Evolutionary conservation across 2,888 invertebrate species (phyloP).

Genomic region (Caenorhabditis drosophilae): DNA sequence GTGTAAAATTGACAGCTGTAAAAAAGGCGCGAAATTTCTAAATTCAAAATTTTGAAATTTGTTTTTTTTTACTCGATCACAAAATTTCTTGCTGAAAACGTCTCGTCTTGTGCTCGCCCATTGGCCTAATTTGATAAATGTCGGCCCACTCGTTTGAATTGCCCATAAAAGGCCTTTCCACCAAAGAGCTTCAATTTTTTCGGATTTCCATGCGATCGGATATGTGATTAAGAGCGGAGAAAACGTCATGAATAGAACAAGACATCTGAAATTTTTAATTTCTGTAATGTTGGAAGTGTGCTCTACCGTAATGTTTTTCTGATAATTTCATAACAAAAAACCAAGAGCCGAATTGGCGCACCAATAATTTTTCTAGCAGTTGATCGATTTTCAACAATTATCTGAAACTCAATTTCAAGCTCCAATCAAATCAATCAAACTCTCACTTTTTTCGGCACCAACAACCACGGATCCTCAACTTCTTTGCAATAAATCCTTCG

Average conservation of each 20-base stretch:
- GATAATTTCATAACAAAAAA: background rate
- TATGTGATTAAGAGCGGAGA: conserved; percentile 42
- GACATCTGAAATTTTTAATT: conserved; percentile 29
- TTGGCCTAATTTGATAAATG: conserved; percentile 73
- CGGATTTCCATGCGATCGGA: conserved; percentile 33
- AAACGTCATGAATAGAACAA: conserved; percentile 41
- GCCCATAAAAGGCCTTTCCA: conserved; percentile 42
- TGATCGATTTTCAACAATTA: background rate
- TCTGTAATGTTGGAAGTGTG: background rate
- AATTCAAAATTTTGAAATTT: background rate
- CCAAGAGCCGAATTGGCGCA: background rate
- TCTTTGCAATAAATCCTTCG: conserved; percentile 22
- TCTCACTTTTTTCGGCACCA: conserved; percentile 33
- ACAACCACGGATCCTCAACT: conserved; percentile 46
- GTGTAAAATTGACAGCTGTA: conserved; percentile 54
- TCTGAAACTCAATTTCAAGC: background rate
- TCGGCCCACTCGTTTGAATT: conserved; percentile 70
- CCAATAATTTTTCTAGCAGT: background rate
- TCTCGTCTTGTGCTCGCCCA: conserved; percentile 73
- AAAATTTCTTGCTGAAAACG: conserved; percentile 72
- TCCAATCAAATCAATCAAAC: background rate
- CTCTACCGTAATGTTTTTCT: conserved; percentile 14
- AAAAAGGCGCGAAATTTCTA: no score
- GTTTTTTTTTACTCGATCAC: conserved; percentile 59
- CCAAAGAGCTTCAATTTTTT: conserved; percentile 40